Percentiles rank a stretch among this genome's conserved stretches.
These are phyloP conservation scores for Pyrocoelia pectoralis DNA, from an alignment of 2,888 invertebrate species.

Conservation along the genomic window DNA sequence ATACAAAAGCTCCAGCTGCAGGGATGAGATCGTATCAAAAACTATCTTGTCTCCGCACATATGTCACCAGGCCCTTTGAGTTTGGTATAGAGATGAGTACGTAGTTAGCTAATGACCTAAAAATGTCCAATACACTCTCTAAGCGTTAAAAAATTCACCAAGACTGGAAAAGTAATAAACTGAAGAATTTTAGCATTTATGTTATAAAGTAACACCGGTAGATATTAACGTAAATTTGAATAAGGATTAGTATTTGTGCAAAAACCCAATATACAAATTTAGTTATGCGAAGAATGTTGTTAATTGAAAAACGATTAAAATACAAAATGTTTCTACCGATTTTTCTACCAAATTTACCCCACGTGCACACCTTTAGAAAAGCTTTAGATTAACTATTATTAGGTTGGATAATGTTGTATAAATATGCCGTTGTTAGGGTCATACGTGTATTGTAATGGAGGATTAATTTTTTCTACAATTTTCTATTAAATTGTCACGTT, in stretches of 20 bases:
- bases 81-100: conserved; percentile 35
- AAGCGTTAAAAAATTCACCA: too few species aligned
- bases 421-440: conserved; percentile 51
- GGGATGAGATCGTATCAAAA: conserved; percentile 54
- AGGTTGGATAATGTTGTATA: conserved; percentile 53
- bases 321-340: not conserved
- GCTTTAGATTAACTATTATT: conserved; percentile 40
- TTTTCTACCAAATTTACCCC: too few species aligned
- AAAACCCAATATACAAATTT: too few species aligned
- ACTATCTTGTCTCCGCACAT: conserved; percentile 55
- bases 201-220: too few species aligned
- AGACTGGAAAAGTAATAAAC: too few species aligned
- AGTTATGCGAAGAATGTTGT: too few species aligned
- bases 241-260: too few species aligned
- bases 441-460: conserved; percentile 47
- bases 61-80: conserved; percentile 50
- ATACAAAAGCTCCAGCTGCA: conserved; percentile 55
- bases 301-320: too few species aligned
- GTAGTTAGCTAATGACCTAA: conserved; percentile 10
- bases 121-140: too few species aligned
- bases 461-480: conserved; percentile 55
- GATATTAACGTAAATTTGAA: too few species aligned
- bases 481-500: conserved; percentile 53
- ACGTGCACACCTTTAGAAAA: conserved; percentile 25
- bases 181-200: too few species aligned